These are phyloP conservation scores for Stegana nigrithorax DNA, from an alignment of 2,888 invertebrate genomes.

Conservation along the genomic window DNA sequence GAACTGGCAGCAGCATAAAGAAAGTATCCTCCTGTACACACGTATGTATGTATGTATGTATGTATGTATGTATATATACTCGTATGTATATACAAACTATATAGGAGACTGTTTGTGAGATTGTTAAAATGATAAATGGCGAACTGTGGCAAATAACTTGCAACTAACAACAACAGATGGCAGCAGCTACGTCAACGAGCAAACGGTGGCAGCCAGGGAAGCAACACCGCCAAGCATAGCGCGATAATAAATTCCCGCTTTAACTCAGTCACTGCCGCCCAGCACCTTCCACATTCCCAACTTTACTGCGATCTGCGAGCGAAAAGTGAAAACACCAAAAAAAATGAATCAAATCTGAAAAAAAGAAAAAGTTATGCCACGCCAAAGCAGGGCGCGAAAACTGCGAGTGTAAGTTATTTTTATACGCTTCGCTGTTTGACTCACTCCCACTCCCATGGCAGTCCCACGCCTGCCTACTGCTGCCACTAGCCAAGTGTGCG, in stretches of 20 bases:
- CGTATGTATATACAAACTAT: not conserved
- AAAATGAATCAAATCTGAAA: not conserved
- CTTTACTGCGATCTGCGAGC: too few species aligned
- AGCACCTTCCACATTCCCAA: too few species aligned
- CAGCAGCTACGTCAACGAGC: not conserved
- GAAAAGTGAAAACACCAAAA: not conserved
- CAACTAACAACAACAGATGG: constrained; percentile 15
- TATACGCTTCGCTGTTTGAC: not conserved
- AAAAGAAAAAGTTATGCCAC: not conserved
- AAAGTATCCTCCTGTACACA: too few species aligned
- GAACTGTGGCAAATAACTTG: constrained; percentile 18
- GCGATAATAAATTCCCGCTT: constrained; percentile 14
- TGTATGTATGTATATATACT: not conserved
- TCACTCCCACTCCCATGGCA: not conserved
- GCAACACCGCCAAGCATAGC: not conserved
- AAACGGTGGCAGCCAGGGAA: not conserved
- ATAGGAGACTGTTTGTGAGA: constrained; percentile 1
- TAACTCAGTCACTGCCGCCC: constrained; percentile 13
- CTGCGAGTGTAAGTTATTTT: constrained; percentile 6
- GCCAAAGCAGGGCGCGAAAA: not conserved
- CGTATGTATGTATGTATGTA: not conserved
- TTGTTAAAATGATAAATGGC: constrained; percentile 19
- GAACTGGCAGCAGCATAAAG: not conserved
- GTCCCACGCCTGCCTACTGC: too few species aligned
- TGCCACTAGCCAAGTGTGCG: too few species aligned